Base-by-base conservation (phyloP, 2,113 vertebrate genomes). In the Barbus barbus region DNA sequence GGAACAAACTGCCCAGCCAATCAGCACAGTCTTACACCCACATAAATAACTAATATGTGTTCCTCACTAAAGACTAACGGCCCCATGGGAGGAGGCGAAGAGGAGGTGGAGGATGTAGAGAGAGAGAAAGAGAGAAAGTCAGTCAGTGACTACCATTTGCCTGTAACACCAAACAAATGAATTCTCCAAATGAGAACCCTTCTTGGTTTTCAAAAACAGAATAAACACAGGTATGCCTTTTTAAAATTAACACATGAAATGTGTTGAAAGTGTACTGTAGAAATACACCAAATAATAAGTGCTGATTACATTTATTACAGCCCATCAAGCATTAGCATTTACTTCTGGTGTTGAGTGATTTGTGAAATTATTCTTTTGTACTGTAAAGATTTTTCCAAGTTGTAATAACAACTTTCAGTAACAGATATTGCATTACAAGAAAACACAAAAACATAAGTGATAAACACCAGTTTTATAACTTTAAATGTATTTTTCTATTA, bases 11-110 rank as follows among this genome's bases (percentile, higher is more conserved):
- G 67, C 41, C 33, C 48, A 53, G 73, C 89, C 72, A 84, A 56
- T 83, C 73, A 82, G 51, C 61, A 33, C 53, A 26, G 61, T 20
- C 16, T 65, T 33, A 84, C 84, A 87, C 84, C 86, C 84, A 89
- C 88, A 85, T 81, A 85, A 85, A 84, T 76, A 81, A 74, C 84
- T 89, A 84, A 83, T 84, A 85, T 87, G 78, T 87, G 86, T 85
- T 88, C 82, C 85, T 85, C 86, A 60, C 85, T 85, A 87, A 87
- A 84, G 85, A 89, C 85, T 87, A 84, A 89, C 41, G 14, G 44
- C 56, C 81, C 44, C 65, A 82, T 85, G 84, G 86, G 86, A 85
- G 88, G 63, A 79, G 24, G 26, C 16, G 26, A 28, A 81, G 63
- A 44, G 41, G 41, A 44, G 41, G 73, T 28, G 78, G 44, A 74